Evolutionary conservation across 1,140 invertebrate species (phyloP), one percentile per base, ranked within the genome.

Genomic region (Pseudomyrmex concolor): DNA sequence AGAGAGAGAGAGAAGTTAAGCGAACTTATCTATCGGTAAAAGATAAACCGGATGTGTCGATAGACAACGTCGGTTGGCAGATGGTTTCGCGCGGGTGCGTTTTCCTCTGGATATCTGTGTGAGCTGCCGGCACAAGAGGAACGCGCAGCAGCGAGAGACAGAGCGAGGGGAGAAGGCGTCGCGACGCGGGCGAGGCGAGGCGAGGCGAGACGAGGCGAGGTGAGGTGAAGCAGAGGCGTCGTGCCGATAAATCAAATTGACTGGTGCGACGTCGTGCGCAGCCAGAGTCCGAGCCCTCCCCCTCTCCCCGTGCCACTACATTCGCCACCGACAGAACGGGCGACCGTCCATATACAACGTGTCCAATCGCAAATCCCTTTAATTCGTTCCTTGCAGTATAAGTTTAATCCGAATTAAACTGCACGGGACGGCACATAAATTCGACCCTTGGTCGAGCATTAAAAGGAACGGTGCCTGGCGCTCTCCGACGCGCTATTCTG

Each of bases 361-460:
- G 91, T 92, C 92, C 91, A 93, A 93, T 92, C 91, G 92, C 89
- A 91, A 90, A 93, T 92, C 91, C 91, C 87, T 93, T 93, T 93
- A 93, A 93, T 93, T 91, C 91, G 91, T 91, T 92, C 88, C 91
- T 93, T 91, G 88, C 89, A 90, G 91, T 91, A 92, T 92, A 92
- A 92, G 91, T 92, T 92, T 90, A 91, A 90, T 92, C 89, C 89
- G 89, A 93, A 92, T 92, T 92, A 92, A 92, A 92, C 92, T 92
- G 91, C 85, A 85, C 84, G 74, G 88, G 90, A 92, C 90, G 89
- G 89, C 88, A 91, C 91, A 92, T 92, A 91, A 91, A 93, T 92
- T 91, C 88, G 85, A 72, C 80, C 83, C 87, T 77, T 84, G 77
- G 87, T 74, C 86, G 85, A 86, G 90, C 89, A 90, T 91, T 90